Conservation (phyloP, 1,140 invertebrate genomes). For the Mactra quadrangularis region DNA sequence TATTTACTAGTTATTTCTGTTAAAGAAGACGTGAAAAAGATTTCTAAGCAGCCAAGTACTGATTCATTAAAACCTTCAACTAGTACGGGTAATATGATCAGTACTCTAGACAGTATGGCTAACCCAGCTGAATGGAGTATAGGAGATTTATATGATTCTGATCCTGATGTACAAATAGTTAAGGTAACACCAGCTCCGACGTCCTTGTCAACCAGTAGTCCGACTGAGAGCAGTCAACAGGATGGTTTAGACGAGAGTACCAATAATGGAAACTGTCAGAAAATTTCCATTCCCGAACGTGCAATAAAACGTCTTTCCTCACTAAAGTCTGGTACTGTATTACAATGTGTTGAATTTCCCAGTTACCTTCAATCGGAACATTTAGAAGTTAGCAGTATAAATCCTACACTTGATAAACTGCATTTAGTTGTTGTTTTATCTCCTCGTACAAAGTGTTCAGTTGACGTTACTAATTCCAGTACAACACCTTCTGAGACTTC, state of each 20-base stretch:
- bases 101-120: conserved; percentile 65
- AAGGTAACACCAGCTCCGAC: conserved; percentile 74
- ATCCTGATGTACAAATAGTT: conserved; percentile 78
- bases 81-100: conserved; percentile 63
- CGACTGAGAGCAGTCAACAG: conserved; percentile 43
- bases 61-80: conserved; percentile 58
- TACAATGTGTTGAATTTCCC: conserved; percentile 81
- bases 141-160: conserved; percentile 74
- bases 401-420: conserved; percentile 76
- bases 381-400: conserved; percentile 73
- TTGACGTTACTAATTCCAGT: conserved; percentile 26
- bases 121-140: conserved; percentile 66
- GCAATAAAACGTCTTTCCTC: conserved; percentile 51
- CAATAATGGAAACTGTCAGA: neutral
- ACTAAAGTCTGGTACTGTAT: conserved; percentile 68
- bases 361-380: conserved; percentile 69
- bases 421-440: conserved; percentile 79
- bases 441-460: conserved; percentile 57
- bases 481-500: conserved; percentile 17
- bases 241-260: conserved; percentile 29
- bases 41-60: conserved; percentile 55
- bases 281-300: conserved; percentile 36
- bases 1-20: conserved; percentile 69
- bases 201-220: conserved; percentile 45
- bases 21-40: conserved; percentile 53